Evolutionary conservation across 2,113 vertebrate species (phyloP).

Genomic region (Gadus chalcogrammus): DNA sequence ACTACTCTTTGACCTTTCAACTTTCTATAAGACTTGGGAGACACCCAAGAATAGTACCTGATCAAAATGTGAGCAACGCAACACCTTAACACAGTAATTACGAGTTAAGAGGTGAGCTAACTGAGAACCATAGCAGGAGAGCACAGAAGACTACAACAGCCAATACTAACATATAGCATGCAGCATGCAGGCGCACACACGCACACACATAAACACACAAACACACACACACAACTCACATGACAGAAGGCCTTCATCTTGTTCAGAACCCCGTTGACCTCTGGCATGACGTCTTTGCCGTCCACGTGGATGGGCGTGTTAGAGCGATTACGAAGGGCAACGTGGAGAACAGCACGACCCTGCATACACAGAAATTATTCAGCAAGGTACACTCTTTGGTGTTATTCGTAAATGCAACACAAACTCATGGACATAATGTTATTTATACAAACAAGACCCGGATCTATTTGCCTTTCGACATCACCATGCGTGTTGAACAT

Average conservation of each 20-base stretch:
- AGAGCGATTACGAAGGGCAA: constrained; percentile 90
- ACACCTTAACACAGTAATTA: too few relatives aligned
- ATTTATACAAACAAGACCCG: background rate
- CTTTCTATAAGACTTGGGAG: too few relatives aligned
- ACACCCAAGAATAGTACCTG: too few relatives aligned
- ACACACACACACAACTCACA: constrained; percentile 56
- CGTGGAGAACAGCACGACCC: constrained; percentile 91
- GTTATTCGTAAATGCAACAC: too few relatives aligned
- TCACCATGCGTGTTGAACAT: background rate
- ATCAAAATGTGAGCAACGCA: too few relatives aligned
- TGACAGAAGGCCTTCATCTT: constrained; percentile 96
- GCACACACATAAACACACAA: background rate
- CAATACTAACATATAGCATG: too few relatives aligned
- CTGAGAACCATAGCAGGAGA: too few relatives aligned
- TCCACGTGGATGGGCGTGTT: constrained; percentile 81
- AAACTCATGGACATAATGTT: background rate
- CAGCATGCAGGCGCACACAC: background rate
- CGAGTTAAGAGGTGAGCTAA: too few relatives aligned
- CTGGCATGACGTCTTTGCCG: constrained; percentile 90
- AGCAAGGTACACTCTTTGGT: too few relatives aligned
- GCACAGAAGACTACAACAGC: too few relatives aligned
- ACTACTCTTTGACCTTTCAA: too few relatives aligned
- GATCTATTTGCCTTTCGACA: background rate
- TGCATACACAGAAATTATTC: constrained; percentile 39
- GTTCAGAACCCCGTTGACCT: constrained; percentile 89